These are phyloP conservation scores for Aphidius colemani DNA, from an alignment of 2,888 invertebrate genomes.

Conservation along the genomic window DNA sequence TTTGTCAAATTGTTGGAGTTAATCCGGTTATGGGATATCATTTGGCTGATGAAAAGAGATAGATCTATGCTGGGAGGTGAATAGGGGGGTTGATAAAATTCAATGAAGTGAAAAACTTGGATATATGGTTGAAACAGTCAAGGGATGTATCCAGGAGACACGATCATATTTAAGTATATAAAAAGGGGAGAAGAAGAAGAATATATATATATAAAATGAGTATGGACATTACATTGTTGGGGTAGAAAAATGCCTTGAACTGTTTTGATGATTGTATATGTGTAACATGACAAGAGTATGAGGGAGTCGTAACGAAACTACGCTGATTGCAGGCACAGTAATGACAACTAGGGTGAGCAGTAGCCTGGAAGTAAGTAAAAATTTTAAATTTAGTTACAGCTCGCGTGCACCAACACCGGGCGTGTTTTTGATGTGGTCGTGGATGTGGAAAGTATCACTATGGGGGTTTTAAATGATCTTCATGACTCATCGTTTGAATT, in stretches of 20 bases:
- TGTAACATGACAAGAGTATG: slow-evolving; percentile 24
- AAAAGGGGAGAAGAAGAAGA: slow-evolving; percentile 25
- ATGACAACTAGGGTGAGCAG: slow-evolving; percentile 60
- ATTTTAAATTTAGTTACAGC: slow-evolving; percentile 61
- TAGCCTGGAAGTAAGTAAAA: slow-evolving; percentile 61
- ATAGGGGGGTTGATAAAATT: slow-evolving; percentile 21
- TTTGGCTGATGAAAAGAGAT: too few species aligned
- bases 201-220: slow-evolving; percentile 22
- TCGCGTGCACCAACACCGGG: slow-evolving; percentile 45
- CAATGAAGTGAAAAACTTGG: slow-evolving; percentile 20
- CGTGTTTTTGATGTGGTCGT: slow-evolving; percentile 49
- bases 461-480: slow-evolving; percentile 3
- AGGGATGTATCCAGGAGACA: slow-evolving; percentile 13
- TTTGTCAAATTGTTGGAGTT: slow-evolving; percentile 56
- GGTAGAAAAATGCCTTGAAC: too few species aligned
- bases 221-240: not conserved
- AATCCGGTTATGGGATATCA: slow-evolving; percentile 53
- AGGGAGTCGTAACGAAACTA: slow-evolving; percentile 40
- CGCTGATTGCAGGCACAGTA: slow-evolving; percentile 59
- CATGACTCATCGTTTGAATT: slow-evolving; percentile 1
- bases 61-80: slow-evolving; percentile 22
- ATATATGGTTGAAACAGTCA: slow-evolving; percentile 34
- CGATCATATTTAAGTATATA: not conserved
- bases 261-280: not conserved
- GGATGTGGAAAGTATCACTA: slow-evolving; percentile 38